Evolutionary conservation across 2,888 invertebrate genomes (phyloP).

Genomic region (Globia sparganii): DNA sequence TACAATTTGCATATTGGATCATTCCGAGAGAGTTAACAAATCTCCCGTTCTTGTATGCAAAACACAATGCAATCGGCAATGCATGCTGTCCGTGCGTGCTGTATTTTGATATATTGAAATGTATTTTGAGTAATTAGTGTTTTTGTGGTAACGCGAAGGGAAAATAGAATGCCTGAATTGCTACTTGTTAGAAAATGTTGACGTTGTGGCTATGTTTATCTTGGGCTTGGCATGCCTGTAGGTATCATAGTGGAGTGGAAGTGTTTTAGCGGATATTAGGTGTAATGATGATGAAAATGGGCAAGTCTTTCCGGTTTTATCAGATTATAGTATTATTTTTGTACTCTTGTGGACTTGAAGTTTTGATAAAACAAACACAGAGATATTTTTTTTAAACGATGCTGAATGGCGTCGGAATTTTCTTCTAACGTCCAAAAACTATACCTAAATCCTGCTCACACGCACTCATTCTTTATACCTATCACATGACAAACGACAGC

Average conservation of each 20-base stretch:
- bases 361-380: neutral
- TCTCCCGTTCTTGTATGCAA: constrained; percentile 67
- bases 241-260: neutral
- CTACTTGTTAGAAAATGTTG: neutral
- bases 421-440: neutral
- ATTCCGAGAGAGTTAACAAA: constrained; percentile 76
- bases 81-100: constrained; percentile 38
- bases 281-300: neutral
- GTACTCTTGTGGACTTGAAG: neutral
- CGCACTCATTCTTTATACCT: constrained; percentile 14
- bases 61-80: constrained; percentile 56
- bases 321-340: neutral
- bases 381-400: neutral
- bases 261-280: neutral
- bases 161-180: neutral
- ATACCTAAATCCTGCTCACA: constrained; percentile 2
- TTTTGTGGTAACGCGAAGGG: neutral
- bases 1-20: constrained; percentile 76
- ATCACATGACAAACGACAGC: constrained; percentile 35
- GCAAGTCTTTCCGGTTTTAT: neutral
- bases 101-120: constrained; percentile 38
- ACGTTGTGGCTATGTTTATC: neutral
- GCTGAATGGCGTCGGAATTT: neutral
- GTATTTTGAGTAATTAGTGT: constrained; percentile 5
- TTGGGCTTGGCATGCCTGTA: neutral